Base-by-base conservation (phyloP, 2,797 vertebrate species). In the Pyrocephalus nanus region DNA sequence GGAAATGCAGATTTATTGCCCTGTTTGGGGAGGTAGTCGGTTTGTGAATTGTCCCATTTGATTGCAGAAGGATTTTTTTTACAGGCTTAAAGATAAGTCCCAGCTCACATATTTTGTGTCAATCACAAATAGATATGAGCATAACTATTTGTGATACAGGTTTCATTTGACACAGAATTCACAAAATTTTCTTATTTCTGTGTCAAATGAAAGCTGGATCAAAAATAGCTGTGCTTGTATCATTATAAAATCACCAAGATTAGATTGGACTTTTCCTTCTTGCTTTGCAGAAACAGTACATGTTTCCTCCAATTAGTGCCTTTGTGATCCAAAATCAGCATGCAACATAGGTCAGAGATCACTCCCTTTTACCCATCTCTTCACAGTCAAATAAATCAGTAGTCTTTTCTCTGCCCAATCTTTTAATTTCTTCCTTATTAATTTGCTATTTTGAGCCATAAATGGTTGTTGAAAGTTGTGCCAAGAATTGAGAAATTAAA, bases 311-410 rank as follows among this genome's bases (percentile, higher is more conserved):
- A n/a, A 19, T 51, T 50, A 45, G 18, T 74, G 61, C 53, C 72
- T 86, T 72, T 65, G 61, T 27, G 55, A n/a, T 32, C 58, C 51
- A 45, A 89, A 94, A 62, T 80, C 23, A 21, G 23, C 14, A 5
- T 42, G 43, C 25, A 42, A 0, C 32, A 25, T 12, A 26, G 70
- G 43, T 27, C 8, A 22, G 0, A 7, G 47, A 32, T 81, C 15
- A 17, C 15, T 67, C 8, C 64, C 38, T 76, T 87, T 87, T 86
- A 75, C 36, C n/a, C 10, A 9, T 70, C 36, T 51, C 47, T 48
- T 86, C 25, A 19, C 26, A 54, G 30, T 75, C 4, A 1, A 60
- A 65, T 55, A 26, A 55, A 60, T 84, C 36, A 54, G 8, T 40
- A 75, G 19, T 40, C 62, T 69, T 78, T 84, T 72, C 15, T 72